These are phyloP conservation scores for Dasypus novemcinctus DNA, from an alignment of 2,113 vertebrate species.

Conservation along the genomic window DNA sequence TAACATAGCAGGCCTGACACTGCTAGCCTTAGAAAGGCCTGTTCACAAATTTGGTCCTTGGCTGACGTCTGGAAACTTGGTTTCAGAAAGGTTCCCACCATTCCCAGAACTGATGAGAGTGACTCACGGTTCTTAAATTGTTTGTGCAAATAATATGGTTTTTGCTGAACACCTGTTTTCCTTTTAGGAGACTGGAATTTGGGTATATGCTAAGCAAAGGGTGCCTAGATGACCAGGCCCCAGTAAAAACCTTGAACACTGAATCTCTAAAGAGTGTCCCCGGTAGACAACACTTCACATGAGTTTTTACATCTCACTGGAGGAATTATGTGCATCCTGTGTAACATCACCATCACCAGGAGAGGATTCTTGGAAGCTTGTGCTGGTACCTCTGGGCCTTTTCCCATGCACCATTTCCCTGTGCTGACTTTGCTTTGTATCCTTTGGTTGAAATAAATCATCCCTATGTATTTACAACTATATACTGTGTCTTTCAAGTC, in stretches of 20 bases:
- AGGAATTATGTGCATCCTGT: not conserved
- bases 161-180: not conserved
- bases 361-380: not conserved
- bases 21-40: not conserved
- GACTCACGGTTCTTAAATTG: not conserved
- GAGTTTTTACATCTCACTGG: not conserved
- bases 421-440: not conserved
- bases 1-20: not conserved
- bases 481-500: not conserved
- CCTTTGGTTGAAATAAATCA: not conserved
- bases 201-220: not conserved
- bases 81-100: not conserved
- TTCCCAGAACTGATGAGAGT: not conserved
- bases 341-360: not conserved
- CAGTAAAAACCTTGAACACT: not conserved
- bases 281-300: not conserved
- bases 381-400: not conserved
- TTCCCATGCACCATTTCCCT: not conserved
- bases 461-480: not conserved
- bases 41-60: not conserved
- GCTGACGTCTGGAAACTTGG: not conserved
- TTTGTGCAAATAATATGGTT: not conserved
- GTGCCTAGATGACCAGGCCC: not conserved
- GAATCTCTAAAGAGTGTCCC: not conserved
- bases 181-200: conserved; percentile 20